Evolutionary conservation across 2,888 invertebrate genomes (phyloP).

Genomic region (Drosophila picticornis): DNA sequence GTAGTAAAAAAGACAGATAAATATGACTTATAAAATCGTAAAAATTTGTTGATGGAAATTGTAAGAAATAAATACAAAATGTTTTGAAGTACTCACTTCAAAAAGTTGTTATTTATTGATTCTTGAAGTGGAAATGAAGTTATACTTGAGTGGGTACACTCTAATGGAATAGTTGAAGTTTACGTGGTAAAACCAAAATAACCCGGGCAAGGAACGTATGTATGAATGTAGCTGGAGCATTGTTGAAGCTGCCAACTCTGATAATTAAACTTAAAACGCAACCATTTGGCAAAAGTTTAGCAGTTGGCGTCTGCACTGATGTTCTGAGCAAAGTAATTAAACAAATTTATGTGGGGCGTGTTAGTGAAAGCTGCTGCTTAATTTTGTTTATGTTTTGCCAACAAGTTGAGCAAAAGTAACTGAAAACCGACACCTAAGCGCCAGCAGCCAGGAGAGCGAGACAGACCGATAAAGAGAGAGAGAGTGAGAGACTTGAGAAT

Average conservation of each 20-base stretch:
- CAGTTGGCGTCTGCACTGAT: conserved; percentile 52
- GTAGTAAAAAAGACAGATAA: neutral
- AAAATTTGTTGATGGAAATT: neutral
- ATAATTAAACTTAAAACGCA: conserved; percentile 64
- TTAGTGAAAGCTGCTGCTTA: conserved; percentile 57
- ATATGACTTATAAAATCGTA: neutral
- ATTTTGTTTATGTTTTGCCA: conserved; percentile 54
- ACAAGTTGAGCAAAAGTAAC: conserved; percentile 36
- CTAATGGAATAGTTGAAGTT: neutral
- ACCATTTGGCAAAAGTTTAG: conserved; percentile 57
- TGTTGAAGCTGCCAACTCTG: conserved; percentile 13
- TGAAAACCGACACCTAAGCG: conserved; percentile 28
- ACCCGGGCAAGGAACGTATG: neutral
- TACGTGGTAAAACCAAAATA: neutral
- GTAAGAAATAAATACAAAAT: neutral
- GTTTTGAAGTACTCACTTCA: neutral
- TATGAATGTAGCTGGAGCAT: neutral
- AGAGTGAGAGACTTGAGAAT: neutral
- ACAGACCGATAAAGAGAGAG: neutral
- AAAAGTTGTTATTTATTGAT: neutral
- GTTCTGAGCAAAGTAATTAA: conserved; percentile 61
- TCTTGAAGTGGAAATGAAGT: neutral
- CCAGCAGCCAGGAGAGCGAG: neutral
- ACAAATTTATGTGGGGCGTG: conserved; percentile 58
- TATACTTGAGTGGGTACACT: neutral